These are phyloP conservation scores for Acronicta aceris DNA, from an alignment of 2,888 invertebrate species.

Conservation along the genomic window DNA sequence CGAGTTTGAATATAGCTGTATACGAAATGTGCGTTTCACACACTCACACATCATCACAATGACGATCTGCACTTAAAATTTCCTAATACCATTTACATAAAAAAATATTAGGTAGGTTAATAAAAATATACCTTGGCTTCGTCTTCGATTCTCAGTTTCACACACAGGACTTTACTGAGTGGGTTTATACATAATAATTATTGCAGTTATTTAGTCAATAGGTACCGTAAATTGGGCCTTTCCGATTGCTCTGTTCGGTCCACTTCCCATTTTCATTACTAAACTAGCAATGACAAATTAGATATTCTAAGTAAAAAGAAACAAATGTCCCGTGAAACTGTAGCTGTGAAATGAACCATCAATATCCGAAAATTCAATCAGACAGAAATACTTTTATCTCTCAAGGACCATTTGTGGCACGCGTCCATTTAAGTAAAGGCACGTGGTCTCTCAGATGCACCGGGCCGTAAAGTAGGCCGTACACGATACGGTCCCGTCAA, in stretches of 20 bases:
- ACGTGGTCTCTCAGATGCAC: constrained; percentile 49
- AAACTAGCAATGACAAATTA: constrained; percentile 1
- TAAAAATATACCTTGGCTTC: not conserved
- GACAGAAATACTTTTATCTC: constrained; percentile 35
- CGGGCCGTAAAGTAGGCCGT: constrained; percentile 52
- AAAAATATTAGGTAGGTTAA: no score
- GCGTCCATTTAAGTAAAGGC: constrained; percentile 48
- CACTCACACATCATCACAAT: constrained; percentile 11
- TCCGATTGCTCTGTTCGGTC: no score
- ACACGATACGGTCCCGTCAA: constrained; percentile 15
- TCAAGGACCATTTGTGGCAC: constrained; percentile 56
- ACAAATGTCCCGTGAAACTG: constrained; percentile 42
- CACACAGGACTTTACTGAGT: no score
- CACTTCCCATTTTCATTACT: not conserved
- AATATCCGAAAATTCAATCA: constrained; percentile 37
- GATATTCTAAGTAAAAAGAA: constrained; percentile 13
- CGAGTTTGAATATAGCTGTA: constrained; percentile 33
- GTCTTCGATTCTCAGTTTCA: no score
- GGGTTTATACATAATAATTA: no score
- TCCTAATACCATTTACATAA: no score
- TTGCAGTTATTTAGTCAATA: no score
- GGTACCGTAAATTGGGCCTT: no score
- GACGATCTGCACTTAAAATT: constrained; percentile 3
- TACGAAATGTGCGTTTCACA: constrained; percentile 20
- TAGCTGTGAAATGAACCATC: constrained; percentile 34